phyloP scores from a whole-genome alignment of 2,797 vertebrate genomes.

The Amazonetta brasiliensis region DNA sequence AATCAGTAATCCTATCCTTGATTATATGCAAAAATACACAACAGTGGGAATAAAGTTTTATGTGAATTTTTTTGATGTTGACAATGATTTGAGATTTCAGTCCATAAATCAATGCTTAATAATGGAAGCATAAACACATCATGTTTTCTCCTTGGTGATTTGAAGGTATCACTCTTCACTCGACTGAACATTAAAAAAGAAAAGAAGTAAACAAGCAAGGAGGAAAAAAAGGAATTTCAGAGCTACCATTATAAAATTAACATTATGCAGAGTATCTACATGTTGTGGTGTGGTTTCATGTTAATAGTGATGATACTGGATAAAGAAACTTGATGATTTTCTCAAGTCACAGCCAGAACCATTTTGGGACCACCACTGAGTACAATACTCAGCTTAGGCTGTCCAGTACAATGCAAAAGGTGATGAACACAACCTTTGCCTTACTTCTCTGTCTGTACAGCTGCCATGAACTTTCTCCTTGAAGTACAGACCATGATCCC shows the following conservation, averaged over 20 bases:
- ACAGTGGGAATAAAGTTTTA: not conserved
- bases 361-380: not conserved
- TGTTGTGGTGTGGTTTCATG: not conserved
- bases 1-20: conserved; percentile 47
- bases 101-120: not conserved
- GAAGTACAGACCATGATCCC: not conserved
- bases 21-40: not conserved
- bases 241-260: not conserved
- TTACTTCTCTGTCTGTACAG: not conserved
- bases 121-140: not conserved
- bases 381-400: not conserved
- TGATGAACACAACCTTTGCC: not conserved
- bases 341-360: not conserved
- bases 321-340: not conserved
- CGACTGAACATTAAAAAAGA: not conserved
- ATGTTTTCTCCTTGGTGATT: not conserved
- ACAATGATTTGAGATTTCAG: not conserved
- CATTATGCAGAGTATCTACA: not conserved
- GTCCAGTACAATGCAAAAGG: not conserved
- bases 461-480: not conserved
- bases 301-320: not conserved
- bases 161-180: not conserved
- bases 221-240: not conserved
- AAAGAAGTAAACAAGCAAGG: not conserved
- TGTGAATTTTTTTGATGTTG: not conserved